Base-by-base conservation (phyloP, 2,888 invertebrate genomes). In the Aphidius colemani region DNA sequence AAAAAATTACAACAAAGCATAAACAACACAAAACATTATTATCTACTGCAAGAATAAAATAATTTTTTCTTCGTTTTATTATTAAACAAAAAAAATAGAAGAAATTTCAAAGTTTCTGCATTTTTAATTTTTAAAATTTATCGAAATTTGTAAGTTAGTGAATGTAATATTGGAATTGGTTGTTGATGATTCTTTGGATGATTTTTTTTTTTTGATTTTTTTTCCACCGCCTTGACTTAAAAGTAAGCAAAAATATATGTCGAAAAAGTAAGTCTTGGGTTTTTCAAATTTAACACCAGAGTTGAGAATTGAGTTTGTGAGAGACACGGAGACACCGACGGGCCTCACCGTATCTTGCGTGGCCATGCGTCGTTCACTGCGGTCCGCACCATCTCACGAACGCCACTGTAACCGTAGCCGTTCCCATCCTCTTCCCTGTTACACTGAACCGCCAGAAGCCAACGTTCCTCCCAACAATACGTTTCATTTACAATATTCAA, bases 361-460 rank as follows among this genome's bases (percentile, higher is more conserved):
- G 74, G 76, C 74, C 74, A 76, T 76, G 76, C 76, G 72, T 75
- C 72, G 71, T 64, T 67, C 70, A 72, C 71, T 56, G 63, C 64
- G 65, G 59, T 63, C 57, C 53, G 63, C 60, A 66, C 63, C 59
- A 66, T 69, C 64, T 66, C 60, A 65, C 66, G 57, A 65, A 59
- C 68, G 55, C 64, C 60, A 53, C 61, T 63, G 65, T 63, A 66
- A 65, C 59, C 61, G 63, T 65, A 7, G n/a, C 43, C 41, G 11
- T 41, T 11, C 11, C 11, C 41, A 55, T 55, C 43, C 40, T 55
- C 43, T 41, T 41, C 10, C n/a, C 6, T 11, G 43, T 41, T 41
- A 11, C 41, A 40, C n/a, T 41, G 7, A 55, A 11, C 43, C 40
- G 43, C 43, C 41, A 40, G 11, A 11, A 55, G 43, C 11, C 43